These are phyloP conservation scores for Ophiothrix spiculata DNA, from an alignment of 35 echinoderm and acorn worm genomes.

Conservation along the genomic window DNA sequence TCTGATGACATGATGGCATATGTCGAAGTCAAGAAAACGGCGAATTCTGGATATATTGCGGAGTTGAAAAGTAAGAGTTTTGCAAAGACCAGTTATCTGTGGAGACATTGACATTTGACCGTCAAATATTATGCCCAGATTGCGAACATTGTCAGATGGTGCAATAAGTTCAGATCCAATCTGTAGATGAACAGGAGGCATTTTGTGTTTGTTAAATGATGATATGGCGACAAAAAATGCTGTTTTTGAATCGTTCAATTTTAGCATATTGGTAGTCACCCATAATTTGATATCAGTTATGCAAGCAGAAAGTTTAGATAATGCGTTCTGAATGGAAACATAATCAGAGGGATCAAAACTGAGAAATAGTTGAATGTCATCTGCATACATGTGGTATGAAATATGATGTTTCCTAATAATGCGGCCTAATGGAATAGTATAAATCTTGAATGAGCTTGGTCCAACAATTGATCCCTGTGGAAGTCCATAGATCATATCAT, in stretches of 20 bases:
- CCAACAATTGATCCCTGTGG: conserved; percentile 20
- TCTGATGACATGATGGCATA: conserved; percentile 5
- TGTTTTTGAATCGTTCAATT: conserved; percentile 18
- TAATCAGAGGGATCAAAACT: background rate
- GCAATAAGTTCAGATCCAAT: background rate
- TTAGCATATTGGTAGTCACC: conserved; percentile 12
- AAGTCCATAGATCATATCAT: background rate
- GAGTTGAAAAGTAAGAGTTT: background rate
- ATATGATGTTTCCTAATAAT: background rate
- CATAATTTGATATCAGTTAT: conserved; percentile 37
- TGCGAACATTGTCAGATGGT: conserved; percentile 8
- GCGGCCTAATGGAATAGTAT: background rate
- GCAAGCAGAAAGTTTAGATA: conserved; percentile 21
- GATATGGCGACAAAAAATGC: conserved; percentile 22
- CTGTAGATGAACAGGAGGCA: background rate
- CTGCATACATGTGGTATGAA: conserved; percentile 22
- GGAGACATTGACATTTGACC: background rate
- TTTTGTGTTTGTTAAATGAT: background rate
- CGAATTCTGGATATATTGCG: background rate
- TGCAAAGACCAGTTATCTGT: background rate
- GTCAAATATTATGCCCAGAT: conserved; percentile 11
- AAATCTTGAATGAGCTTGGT: conserved; percentile 1
- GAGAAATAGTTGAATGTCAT: conserved; percentile 16
- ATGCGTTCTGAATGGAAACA: background rate
- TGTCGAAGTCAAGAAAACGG: background rate